These are phyloP conservation scores for Nestor notabilis DNA, from an alignment of 2,113 vertebrate species.

Conservation along the genomic window DNA sequence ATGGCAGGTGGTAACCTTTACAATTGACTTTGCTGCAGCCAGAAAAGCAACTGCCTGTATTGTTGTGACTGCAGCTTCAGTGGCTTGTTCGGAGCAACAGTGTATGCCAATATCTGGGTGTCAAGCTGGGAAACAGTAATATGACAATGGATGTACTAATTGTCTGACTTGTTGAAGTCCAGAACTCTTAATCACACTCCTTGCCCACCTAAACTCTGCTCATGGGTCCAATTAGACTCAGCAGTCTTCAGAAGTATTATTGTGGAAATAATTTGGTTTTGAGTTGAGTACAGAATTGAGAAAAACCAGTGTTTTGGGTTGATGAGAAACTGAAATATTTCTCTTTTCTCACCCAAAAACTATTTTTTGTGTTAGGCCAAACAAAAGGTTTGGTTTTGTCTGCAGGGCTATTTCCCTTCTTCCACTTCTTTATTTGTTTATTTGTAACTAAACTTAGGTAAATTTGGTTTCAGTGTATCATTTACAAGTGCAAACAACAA, in stretches of 20 bases:
- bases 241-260: neutral
- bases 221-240: neutral
- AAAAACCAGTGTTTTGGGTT: neutral
- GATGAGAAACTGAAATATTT: conserved; percentile 5
- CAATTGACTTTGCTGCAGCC: neutral
- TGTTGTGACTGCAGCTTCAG: neutral
- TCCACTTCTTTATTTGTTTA: neutral
- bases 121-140: neutral
- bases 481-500: neutral
- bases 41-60: neutral
- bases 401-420: neutral
- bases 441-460: conserved; percentile 44
- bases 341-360: neutral
- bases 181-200: neutral
- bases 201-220: neutral
- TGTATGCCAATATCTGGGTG: neutral
- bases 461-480: neutral
- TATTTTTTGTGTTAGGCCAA: neutral
- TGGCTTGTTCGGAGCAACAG: neutral
- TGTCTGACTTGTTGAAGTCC: neutral
- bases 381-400: conserved; percentile 19
- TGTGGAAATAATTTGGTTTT: neutral
- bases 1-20: conserved; percentile 3
- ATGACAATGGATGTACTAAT: neutral
- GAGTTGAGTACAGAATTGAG: neutral